Evolutionary conservation across 2,888 invertebrate species (phyloP), one percentile per base, ranked within the genome.

Genomic region (Watsonalla cultraria): DNA sequence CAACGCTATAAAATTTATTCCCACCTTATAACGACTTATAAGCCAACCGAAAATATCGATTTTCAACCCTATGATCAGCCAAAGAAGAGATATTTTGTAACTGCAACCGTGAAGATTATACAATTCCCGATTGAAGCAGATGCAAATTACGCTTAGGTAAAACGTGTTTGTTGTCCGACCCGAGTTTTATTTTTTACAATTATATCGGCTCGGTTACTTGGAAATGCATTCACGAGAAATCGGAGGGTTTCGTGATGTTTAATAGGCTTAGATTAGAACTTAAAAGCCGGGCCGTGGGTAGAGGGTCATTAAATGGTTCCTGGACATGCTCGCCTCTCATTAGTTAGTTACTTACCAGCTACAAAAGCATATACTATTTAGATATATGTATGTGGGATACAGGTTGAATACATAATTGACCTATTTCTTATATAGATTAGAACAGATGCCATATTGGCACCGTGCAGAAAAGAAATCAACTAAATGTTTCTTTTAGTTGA

Each of bases 141-240:
- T 88, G 90, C 86, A 90, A 90, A 90, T 90, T 87, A 87, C 78
- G 81, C 87, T 87, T 88, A 89, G 85, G 87, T 84, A 87, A 85
- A 88, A 89, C 86, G 86, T 89, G 88, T 90, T 84, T 84, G 84
- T 84, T 86, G 86, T 84, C 84, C 78, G 80, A 80, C 82, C 78
- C 75, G 81, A 74, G 81, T 88, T 88, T 89, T 88, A 84, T 89
- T 90, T 90, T 89, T 86, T 87, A 88, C 84, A 89, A 86, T 89
- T 89, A 90, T 86, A 87, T 88, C 86, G 86, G 78, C 72, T 78
- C 74, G 82, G 83, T 83, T 90, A 87, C 89, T 87, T 89, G 90
- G 90, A 90, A 90, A 87, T 84, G 88, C 86, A 89, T 89, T 89
- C 87, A 84, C 78, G 77, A 84, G 83, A 80, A 82, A 83, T 84